These are phyloP conservation scores for Heliconius hermathena DNA, from an alignment of 1,140 invertebrate genomes.

Conservation along the genomic window DNA sequence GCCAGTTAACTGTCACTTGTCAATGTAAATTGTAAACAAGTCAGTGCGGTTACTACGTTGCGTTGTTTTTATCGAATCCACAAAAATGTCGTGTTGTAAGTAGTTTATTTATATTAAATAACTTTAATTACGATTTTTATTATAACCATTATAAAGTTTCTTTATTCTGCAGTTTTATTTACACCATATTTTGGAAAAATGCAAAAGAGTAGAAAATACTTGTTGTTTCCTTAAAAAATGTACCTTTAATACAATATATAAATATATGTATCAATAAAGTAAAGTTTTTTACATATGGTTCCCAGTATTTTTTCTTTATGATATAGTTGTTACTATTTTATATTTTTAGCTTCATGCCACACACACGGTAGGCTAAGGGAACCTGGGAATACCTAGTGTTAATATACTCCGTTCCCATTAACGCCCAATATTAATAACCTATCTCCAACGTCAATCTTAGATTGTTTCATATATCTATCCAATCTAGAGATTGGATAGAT, in stretches of 20 bases:
- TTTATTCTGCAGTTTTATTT: background rate
- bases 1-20: background rate
- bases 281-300: too few species aligned
- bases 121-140: background rate
- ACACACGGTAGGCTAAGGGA: too few species aligned
- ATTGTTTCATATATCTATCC: too few species aligned
- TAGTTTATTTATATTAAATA: conserved; percentile 31
- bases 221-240: background rate
- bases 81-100: conserved; percentile 52
- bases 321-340: too few species aligned
- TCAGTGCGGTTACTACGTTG: background rate
- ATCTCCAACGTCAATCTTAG: too few species aligned
- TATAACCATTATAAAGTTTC: background rate
- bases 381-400: too few species aligned
- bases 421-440: too few species aligned
- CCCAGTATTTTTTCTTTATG: too few species aligned
- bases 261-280: background rate
- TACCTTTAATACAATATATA: background rate
- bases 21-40: conserved; percentile 7
- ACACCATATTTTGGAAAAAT: background rate
- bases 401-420: too few species aligned
- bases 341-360: too few species aligned
- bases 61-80: background rate
- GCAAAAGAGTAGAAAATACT: background rate
- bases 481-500: too few species aligned